Conservation (phyloP, 2,888 invertebrate genomes). For the Apomyelois bistriatella region DNA sequence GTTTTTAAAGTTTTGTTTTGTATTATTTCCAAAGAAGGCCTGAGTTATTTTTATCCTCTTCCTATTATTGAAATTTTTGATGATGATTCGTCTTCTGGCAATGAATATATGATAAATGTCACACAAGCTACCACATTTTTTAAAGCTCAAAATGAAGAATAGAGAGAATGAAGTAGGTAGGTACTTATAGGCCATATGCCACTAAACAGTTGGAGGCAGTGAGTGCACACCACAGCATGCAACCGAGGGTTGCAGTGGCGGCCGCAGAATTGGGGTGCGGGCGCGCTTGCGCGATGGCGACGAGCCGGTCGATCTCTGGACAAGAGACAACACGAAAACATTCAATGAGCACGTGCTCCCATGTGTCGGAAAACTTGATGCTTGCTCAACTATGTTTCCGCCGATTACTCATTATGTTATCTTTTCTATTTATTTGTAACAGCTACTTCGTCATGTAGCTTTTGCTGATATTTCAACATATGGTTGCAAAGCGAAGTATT, state of each 20-base stretch:
- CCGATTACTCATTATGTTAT: background rate
- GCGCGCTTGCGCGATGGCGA: slow-evolving; percentile 57
- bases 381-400: slow-evolving; percentile 11
- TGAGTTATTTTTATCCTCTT: too few relatives aligned
- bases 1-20: too few relatives aligned
- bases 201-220: slow-evolving; percentile 18
- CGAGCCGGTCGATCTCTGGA: slow-evolving; percentile 55
- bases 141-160: too few relatives aligned
- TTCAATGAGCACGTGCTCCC: slow-evolving; percentile 62
- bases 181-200: too few relatives aligned
- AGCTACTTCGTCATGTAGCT: background rate
- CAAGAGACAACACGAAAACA: slow-evolving; percentile 39
- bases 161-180: too few relatives aligned
- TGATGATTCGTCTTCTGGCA: too few relatives aligned
- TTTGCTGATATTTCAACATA: slow-evolving; percentile 4
- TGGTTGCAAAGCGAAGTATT: slow-evolving; percentile 16
- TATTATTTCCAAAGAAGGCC: too few relatives aligned
- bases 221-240: slow-evolving; percentile 33
- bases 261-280: slow-evolving; percentile 41
- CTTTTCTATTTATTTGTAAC: background rate
- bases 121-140: too few relatives aligned
- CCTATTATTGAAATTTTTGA: too few relatives aligned
- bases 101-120: too few relatives aligned
- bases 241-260: slow-evolving; percentile 46
- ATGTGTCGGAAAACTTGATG: slow-evolving; percentile 18